These are phyloP conservation scores for Nezara viridula DNA, from an alignment of 2,888 invertebrate genomes.

Conservation along the genomic window DNA sequence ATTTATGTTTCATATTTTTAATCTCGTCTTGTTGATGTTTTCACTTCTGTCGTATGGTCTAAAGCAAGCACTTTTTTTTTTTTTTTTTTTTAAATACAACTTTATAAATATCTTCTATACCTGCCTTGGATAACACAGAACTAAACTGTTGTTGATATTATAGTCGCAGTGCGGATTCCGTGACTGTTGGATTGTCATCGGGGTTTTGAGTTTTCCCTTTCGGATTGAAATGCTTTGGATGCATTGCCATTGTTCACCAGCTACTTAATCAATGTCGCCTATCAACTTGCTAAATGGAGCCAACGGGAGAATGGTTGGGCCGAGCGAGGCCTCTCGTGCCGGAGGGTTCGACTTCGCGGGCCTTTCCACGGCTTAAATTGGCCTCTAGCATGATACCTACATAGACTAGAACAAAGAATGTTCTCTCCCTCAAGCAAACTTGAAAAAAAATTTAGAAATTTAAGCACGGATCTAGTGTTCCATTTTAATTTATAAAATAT, in stretches of 20 bases:
- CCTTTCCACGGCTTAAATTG: neutral
- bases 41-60: no score
- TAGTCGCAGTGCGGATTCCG: constrained; percentile 33
- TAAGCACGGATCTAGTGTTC: neutral
- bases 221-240: neutral
- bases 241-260: neutral
- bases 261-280: constrained; percentile 3
- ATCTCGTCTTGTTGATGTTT: no score
- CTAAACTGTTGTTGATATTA: neutral
- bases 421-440: neutral
- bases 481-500: no score
- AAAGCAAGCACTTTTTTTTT: neutral
- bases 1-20: no score
- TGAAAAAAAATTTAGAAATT: neutral
- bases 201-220: neutral
- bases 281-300: constrained; percentile 3
- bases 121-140: neutral
- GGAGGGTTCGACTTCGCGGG: neutral
- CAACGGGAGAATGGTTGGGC: neutral
- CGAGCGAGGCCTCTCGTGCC: neutral
- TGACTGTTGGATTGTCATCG: neutral
- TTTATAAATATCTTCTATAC: neutral
- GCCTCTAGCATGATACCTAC: neutral
- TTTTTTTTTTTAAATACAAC: neutral
- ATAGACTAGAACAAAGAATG: neutral